These are phyloP conservation scores for Gymnopithys bicolor DNA, from an alignment of 2,797 vertebrate species.

Conservation along the genomic window DNA sequence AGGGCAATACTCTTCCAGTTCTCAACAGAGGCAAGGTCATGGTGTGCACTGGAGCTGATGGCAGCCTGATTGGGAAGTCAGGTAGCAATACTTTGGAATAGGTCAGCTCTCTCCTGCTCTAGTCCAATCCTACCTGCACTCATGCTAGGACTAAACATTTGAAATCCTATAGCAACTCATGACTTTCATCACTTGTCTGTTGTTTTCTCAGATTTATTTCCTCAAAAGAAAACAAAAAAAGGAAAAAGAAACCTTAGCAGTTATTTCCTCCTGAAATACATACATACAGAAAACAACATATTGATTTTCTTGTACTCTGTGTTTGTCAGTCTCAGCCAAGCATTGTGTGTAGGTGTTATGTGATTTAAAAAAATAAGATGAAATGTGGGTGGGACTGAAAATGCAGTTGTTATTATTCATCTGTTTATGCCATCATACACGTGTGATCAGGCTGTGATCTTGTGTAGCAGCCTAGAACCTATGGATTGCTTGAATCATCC, in stretches of 20 bases:
- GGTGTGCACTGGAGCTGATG: background rate
- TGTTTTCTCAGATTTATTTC: background rate
- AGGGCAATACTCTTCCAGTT: slow-evolving; percentile 1
- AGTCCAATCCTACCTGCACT: background rate
- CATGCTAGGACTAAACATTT: background rate
- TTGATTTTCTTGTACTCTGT: background rate
- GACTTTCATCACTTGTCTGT: background rate
- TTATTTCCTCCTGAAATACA: background rate
- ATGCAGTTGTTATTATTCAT: slow-evolving; percentile 49
- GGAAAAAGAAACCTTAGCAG: accelerated
- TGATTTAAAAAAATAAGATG: background rate
- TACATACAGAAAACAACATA: background rate
- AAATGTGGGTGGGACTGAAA: slow-evolving; percentile 53
- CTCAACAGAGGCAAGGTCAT: background rate
- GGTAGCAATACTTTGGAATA: background rate
- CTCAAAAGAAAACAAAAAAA: background rate
- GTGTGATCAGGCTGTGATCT: slow-evolving; percentile 30
- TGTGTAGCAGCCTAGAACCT: slow-evolving; percentile 19
- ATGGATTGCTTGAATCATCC: background rate
- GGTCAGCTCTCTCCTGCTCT: background rate
- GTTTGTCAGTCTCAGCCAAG: background rate
- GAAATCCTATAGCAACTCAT: background rate
- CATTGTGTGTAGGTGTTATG: background rate
- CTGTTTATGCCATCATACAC: slow-evolving; percentile 9
- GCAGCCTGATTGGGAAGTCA: background rate